Conservation (phyloP, 2,113 vertebrate species). For the Epinephelus lanceolatus region DNA sequence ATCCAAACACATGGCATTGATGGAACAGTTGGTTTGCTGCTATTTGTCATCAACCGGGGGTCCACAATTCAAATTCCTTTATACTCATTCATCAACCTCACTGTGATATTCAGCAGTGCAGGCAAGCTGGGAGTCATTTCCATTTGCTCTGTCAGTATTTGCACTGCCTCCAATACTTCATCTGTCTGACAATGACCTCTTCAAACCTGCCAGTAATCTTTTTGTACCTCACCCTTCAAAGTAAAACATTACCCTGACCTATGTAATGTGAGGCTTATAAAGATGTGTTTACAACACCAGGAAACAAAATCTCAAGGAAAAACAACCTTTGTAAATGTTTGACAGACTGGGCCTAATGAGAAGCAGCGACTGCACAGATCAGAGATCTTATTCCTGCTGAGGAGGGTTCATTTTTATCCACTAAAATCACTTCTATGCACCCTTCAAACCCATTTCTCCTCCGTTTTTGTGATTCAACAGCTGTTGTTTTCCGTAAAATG, state of each 20-base stretch:
- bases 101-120: conserved; percentile 11
- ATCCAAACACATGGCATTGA: not conserved
- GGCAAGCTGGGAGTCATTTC: conserved; percentile 7
- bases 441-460: not conserved
- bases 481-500: conserved; percentile 48
- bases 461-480: conserved; percentile 9
- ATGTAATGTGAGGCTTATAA: conserved; percentile 24
- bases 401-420: not conserved
- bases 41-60: conserved; percentile 19
- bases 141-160: not conserved
- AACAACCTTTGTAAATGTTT: conserved; percentile 68
- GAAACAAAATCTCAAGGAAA: conserved; percentile 16
- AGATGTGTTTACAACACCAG: conserved; percentile 41
- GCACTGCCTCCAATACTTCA: not conserved
- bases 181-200: not conserved
- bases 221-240: conserved; percentile 18
- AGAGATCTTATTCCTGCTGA: not conserved
- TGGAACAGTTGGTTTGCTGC: conserved; percentile 7
- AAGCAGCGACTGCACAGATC: not conserved
- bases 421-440: not conserved
- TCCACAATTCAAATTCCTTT: conserved; percentile 39
- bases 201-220: not conserved
- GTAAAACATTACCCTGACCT: conserved; percentile 63
- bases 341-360: conserved; percentile 38
- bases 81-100: conserved; percentile 37